A percentile compares a stretch with the other conserved stretches of the same genome.
Evolutionary conservation across 2,888 invertebrate species (phyloP).

Genomic region (Mythimna impura): DNA sequence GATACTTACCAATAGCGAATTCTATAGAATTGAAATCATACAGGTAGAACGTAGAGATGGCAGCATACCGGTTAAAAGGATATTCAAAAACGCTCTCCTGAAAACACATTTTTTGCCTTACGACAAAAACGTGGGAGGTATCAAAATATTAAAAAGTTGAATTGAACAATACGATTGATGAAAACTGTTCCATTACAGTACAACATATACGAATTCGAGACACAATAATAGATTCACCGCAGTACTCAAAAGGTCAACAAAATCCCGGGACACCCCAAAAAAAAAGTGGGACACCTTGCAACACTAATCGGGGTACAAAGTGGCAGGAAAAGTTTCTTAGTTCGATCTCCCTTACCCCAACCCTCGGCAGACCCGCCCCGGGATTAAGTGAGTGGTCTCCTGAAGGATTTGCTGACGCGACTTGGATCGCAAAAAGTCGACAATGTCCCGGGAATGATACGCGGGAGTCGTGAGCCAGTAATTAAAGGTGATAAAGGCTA

Average conservation of each 20-base stretch:
- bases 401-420: slow-evolving; percentile 68
- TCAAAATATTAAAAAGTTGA: too few species aligned
- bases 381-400: slow-evolving; percentile 71
- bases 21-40: too few species aligned
- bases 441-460: slow-evolving; percentile 63
- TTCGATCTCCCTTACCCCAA: slow-evolving; percentile 59
- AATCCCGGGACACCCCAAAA: slow-evolving; percentile 35
- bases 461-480: slow-evolving; percentile 47
- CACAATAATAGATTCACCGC: slow-evolving; percentile 7
- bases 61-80: too few species aligned
- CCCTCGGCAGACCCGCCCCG: slow-evolving; percentile 54
- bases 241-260: slow-evolving; percentile 14
- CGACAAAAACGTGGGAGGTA: too few species aligned
- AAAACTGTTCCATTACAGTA: too few species aligned
- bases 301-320: slow-evolving; percentile 67
- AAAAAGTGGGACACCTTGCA: slow-evolving; percentile 55
- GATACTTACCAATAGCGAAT: too few species aligned
- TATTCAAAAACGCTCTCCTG: too few species aligned
- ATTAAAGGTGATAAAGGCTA: slow-evolving; percentile 56
- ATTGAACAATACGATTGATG: too few species aligned
- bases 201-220: too few species aligned
- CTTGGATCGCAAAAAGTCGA: slow-evolving; percentile 66
- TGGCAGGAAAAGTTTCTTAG: slow-evolving; percentile 70
- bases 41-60: too few species aligned
- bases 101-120: too few species aligned